A percentile compares a stretch with the other conserved stretches of the same genome.
Conservation (phyloP, 2,113 vertebrate genomes). For the Vimba vimba region DNA sequence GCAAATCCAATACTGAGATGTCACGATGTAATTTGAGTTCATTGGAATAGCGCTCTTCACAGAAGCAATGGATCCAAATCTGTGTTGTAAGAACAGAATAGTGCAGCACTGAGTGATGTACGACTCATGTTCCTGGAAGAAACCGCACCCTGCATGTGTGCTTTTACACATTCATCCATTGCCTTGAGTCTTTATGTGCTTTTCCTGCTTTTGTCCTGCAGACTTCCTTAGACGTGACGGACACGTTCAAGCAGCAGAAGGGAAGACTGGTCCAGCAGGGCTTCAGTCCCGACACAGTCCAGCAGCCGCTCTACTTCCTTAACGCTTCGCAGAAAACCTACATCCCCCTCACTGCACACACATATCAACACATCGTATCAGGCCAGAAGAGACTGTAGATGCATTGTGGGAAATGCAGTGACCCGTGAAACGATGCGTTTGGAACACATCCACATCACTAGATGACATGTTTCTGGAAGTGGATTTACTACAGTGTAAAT, state of each 20-base stretch:
- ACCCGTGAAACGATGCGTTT: not conserved
- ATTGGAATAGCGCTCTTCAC: no score
- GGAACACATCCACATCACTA: no score
- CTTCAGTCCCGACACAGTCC: conserved; percentile 69
- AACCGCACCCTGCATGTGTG: not conserved
- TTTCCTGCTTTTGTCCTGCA: conserved; percentile 53
- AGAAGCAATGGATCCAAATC: no score
- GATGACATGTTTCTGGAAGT: not conserved
- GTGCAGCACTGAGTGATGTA: no score
- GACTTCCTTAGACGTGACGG: conserved; percentile 79
- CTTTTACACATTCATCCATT: not conserved
- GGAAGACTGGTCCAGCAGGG: conserved; percentile 77
- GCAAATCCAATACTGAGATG: no score
- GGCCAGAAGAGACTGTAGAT: conserved; percentile 76
- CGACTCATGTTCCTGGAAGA: not conserved
- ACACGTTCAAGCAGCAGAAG: conserved; percentile 88
- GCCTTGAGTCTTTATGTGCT: not conserved
- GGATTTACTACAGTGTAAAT: no score
- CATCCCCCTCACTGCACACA: conserved; percentile 65
- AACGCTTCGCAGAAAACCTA: conserved; percentile 72
- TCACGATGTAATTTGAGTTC: no score
- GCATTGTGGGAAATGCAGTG: not conserved
- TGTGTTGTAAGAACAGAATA: no score
- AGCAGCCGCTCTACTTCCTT: conserved; percentile 78
- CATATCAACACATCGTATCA: conserved; percentile 72